Conservation (phyloP, 1,140 invertebrate genomes). For the Limonius californicus region DNA sequence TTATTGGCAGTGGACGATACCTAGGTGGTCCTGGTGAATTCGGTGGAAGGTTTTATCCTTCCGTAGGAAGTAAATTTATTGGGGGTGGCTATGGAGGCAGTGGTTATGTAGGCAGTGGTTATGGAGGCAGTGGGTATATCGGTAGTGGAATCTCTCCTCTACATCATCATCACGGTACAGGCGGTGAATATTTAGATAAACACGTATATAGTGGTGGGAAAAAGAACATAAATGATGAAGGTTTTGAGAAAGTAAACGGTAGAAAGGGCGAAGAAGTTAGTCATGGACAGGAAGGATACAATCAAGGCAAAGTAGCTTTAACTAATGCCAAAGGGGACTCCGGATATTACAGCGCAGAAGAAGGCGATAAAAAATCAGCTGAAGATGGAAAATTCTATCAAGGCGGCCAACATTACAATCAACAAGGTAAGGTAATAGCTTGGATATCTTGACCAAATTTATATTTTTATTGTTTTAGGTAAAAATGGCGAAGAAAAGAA, state of each 20-base stretch:
- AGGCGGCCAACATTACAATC: constrained; percentile 53
- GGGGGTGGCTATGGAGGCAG: constrained; percentile 44
- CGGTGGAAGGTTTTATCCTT: constrained; percentile 13
- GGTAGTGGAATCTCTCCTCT: constrained; percentile 21
- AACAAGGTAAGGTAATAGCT: constrained; percentile 49
- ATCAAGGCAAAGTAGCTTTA: constrained; percentile 48
- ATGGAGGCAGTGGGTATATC: constrained; percentile 33
- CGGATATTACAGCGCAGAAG: constrained; percentile 54
- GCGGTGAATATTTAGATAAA: constrained; percentile 52
- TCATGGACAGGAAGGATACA: constrained; percentile 52
- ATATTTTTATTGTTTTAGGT: constrained; percentile 31
- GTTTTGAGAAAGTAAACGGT: constrained; percentile 51
- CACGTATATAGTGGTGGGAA: constrained; percentile 53
- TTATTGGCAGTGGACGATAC: constrained; percentile 27
- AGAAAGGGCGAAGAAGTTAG: constrained; percentile 52
- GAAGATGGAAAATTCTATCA: constrained; percentile 56
- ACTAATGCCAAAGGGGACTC: constrained; percentile 54
- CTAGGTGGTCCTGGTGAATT: constrained; percentile 37
- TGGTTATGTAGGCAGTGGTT: constrained; percentile 36
- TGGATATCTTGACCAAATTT: background rate
- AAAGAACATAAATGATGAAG: constrained; percentile 53
- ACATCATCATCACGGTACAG: constrained; percentile 1
- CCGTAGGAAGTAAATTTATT: constrained; percentile 34
- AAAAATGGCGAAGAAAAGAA: constrained; percentile 52
- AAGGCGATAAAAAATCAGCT: constrained; percentile 53